A percentile compares a stretch with the other conserved stretches of the same genome.
These are phyloP conservation scores for Emys orbicularis DNA, from an alignment of 2,797 vertebrate species.

Conservation along the genomic window DNA sequence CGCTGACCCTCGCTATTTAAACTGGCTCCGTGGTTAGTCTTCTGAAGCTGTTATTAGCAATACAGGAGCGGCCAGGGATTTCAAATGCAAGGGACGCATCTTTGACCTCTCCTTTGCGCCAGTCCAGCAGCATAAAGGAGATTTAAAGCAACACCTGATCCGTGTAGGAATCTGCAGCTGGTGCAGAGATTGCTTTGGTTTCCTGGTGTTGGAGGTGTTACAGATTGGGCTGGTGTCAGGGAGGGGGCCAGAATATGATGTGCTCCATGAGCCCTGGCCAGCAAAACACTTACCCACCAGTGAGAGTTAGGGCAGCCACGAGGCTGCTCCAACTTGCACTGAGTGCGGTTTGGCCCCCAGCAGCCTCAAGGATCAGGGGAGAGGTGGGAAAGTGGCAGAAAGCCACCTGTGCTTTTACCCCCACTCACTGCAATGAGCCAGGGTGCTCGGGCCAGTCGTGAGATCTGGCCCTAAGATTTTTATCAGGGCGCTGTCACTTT, in stretches of 20 bases:
- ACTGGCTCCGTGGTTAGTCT: background rate
- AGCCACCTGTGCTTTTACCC: background rate
- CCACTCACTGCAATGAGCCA: background rate
- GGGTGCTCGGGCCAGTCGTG: background rate
- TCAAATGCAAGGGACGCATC: background rate
- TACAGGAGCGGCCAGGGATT: background rate
- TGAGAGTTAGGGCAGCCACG: background rate
- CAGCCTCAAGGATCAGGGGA: background rate
- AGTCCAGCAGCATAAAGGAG: background rate
- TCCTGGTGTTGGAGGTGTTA: background rate
- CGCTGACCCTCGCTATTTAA: background rate
- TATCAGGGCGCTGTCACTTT: background rate
- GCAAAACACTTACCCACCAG: background rate
- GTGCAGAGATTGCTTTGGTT: background rate
- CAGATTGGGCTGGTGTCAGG: background rate
- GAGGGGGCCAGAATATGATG: background rate
- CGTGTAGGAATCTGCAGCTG: background rate
- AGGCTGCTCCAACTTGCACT: background rate
- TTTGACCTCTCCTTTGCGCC: background rate
- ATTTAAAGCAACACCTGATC: background rate
- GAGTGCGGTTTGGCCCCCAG: background rate
- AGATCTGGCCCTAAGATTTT: background rate
- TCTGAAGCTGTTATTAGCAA: background rate
- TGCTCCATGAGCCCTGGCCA: background rate
- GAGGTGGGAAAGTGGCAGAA: background rate